phyloP scores from a whole-genome alignment of 2,888 invertebrate genomes.

The Alloplasta piceator region DNA sequence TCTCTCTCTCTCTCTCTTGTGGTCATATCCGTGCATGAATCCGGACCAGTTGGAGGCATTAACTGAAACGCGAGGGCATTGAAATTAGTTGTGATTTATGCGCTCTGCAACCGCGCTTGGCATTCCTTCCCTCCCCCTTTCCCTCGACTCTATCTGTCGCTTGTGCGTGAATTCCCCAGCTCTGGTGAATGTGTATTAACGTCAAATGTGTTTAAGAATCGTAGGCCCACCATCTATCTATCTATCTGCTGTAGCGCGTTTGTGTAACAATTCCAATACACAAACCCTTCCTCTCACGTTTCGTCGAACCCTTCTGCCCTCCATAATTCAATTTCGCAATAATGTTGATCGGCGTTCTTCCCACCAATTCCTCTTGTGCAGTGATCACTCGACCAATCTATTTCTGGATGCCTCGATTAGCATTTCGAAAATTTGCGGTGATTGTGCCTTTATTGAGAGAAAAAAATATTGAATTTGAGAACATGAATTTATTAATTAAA shows the following conservation, averaged over 20 bases:
- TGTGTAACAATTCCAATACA: too few relatives aligned
- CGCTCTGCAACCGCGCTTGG: slow-evolving; percentile 46
- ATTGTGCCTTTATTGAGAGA: too few relatives aligned
- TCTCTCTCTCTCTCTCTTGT: slow-evolving; percentile 14
- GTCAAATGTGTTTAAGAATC: slow-evolving; percentile 60
- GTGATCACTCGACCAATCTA: slow-evolving; percentile 3
- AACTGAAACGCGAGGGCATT: slow-evolving; percentile 64
- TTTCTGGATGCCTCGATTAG: background rate
- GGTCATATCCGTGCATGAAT: too few relatives aligned
- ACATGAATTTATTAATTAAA: too few relatives aligned
- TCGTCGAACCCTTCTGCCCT: slow-evolving; percentile 1
- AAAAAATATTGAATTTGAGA: too few relatives aligned
- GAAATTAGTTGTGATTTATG: slow-evolving; percentile 67
- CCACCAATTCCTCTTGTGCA: background rate
- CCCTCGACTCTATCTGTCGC: too few relatives aligned
- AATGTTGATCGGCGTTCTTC: slow-evolving; percentile 28
- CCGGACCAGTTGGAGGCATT: slow-evolving; percentile 38
- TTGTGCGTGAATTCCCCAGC: background rate
- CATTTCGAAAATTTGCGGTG: background rate
- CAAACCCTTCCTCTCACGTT: too few relatives aligned
- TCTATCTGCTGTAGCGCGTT: background rate
- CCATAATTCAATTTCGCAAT: slow-evolving; percentile 40
- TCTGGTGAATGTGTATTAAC: slow-evolving; percentile 40
- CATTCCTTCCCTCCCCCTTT: slow-evolving; percentile 22
- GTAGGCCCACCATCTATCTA: slow-evolving; percentile 2